phyloP scores from a whole-genome alignment of 2,888 invertebrate species.

The Brachylomia viminalis region DNA sequence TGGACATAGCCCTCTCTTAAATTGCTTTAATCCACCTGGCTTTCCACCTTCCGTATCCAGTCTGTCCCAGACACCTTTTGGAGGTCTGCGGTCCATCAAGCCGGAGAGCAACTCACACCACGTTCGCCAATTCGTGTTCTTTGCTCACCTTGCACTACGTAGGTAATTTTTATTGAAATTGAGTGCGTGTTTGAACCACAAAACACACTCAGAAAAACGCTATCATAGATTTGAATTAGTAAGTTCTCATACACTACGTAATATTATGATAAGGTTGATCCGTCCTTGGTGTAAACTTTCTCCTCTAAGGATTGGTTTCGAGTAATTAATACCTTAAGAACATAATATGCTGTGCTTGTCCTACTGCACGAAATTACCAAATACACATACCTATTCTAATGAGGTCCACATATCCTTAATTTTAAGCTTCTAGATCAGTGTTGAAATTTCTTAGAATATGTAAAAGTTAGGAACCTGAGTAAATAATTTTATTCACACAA shows the following conservation, averaged over 20 bases:
- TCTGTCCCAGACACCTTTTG: too few relatives aligned
- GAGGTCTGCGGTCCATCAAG: too few relatives aligned
- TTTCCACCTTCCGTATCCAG: not conserved
- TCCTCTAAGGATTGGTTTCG: not conserved
- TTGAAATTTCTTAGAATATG: conserved; percentile 4
- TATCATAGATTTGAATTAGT: not conserved
- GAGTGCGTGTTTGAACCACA: not conserved
- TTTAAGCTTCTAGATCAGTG: not conserved
- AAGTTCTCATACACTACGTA: not conserved
- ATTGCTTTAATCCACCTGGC: not conserved
- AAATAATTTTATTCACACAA: conserved; percentile 7
- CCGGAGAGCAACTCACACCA: not conserved
- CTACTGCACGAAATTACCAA: not conserved
- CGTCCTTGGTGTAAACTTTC: not conserved
- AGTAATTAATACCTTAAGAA: not conserved
- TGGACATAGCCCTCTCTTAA: not conserved
- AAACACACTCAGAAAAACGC: not conserved
- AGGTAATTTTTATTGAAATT: not conserved
- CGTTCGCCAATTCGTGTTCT: not conserved
- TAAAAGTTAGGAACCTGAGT: not conserved
- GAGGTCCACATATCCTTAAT: not conserved
- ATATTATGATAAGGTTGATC: not conserved
- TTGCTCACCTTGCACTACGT: not conserved
- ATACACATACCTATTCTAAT: not conserved
- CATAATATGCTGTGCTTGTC: not conserved